Percentiles rank a stretch among this genome's conserved stretches.
phyloP scores from a whole-genome alignment of 2,797 vertebrate genomes.

The Novumbra hubbsi region DNA sequence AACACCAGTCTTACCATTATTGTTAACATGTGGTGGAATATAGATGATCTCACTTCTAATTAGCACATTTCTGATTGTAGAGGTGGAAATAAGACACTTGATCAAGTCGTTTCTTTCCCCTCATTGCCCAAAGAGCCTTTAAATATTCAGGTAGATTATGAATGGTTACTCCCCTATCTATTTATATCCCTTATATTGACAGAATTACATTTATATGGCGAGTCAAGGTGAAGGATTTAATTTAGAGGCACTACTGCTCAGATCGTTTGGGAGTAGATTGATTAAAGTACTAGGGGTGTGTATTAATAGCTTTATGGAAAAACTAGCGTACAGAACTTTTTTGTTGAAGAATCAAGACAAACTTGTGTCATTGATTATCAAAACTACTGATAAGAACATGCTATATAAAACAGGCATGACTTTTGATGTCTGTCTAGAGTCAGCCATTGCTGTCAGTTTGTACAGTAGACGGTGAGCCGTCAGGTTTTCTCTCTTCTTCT shows the following conservation, averaged over 20 bases:
- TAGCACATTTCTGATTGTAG: constrained; percentile 70
- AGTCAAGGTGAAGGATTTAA: constrained; percentile 76
- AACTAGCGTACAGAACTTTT: constrained; percentile 15
- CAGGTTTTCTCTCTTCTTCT: constrained; percentile 63
- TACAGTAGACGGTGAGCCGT: constrained; percentile 56
- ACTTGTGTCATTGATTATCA: constrained; percentile 55
- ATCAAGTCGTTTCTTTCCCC: constrained; percentile 61
- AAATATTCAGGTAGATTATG: constrained; percentile 79
- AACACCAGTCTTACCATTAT: constrained; percentile 33
- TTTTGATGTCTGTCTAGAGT: constrained; percentile 68
- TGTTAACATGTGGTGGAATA: constrained; percentile 33
- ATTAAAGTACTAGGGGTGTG: constrained; percentile 61
- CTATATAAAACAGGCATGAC: constrained; percentile 33
- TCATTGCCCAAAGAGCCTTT: constrained; percentile 72
- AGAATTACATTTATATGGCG: constrained; percentile 74
- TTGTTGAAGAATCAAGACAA: constrained; percentile 17
- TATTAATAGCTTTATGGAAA: constrained; percentile 49
- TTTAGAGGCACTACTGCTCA: constrained; percentile 56
- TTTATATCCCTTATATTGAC: constrained; percentile 77
- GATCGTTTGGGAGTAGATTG: constrained; percentile 63
- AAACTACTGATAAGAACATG: constrained; percentile 16
- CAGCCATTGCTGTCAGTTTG: constrained; percentile 61
- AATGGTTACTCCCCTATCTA: constrained; percentile 72
- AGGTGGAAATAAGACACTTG: constrained; percentile 69
- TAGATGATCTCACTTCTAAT: constrained; percentile 65